Evolutionary conservation across 2,888 invertebrate species (phyloP).

Genomic region (Idaea biselata): DNA sequence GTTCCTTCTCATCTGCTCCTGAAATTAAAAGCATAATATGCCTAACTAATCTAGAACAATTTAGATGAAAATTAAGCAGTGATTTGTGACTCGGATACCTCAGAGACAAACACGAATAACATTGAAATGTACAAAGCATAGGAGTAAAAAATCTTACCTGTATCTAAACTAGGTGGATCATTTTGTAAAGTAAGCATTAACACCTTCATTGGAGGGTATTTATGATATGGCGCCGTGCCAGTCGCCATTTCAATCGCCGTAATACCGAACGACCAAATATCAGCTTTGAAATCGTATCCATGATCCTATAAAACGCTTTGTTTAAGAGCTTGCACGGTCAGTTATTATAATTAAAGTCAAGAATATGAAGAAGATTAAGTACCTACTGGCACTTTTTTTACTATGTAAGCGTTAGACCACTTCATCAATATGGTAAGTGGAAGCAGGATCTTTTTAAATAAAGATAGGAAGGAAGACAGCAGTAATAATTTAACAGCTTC

Average conservation of each 20-base stretch:
- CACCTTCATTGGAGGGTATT: conserved; percentile 99
- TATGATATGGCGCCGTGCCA: conserved; percentile 98
- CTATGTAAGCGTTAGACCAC: too few relatives aligned
- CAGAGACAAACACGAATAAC: too few relatives aligned
- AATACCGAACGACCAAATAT: conserved; percentile 90
- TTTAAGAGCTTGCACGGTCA: background rate
- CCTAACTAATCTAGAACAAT: background rate
- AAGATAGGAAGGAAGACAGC: too few relatives aligned
- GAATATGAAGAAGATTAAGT: too few relatives aligned
- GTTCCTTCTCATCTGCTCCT: conserved; percentile 96
- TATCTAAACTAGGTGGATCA: conserved; percentile 97
- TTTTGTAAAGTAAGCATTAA: conserved; percentile 98
- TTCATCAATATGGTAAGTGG: too few relatives aligned
- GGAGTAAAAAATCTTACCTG: conserved; percentile 70
- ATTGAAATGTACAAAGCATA: background rate
- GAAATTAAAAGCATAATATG: conserved; percentile 11
- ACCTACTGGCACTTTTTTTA: too few relatives aligned
- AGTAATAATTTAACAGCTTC: too few relatives aligned
- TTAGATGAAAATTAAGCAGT: too few relatives aligned
- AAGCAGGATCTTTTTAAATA: too few relatives aligned
- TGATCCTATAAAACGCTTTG: conserved; percentile 84
- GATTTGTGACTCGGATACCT: too few relatives aligned
- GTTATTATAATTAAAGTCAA: background rate
- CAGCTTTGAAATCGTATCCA: conserved; percentile 98
- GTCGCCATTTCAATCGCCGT: conserved; percentile 99